phyloP scores from a whole-genome alignment of 1,140 invertebrate genomes.

The Drosophila pseudoobscura region DNA sequence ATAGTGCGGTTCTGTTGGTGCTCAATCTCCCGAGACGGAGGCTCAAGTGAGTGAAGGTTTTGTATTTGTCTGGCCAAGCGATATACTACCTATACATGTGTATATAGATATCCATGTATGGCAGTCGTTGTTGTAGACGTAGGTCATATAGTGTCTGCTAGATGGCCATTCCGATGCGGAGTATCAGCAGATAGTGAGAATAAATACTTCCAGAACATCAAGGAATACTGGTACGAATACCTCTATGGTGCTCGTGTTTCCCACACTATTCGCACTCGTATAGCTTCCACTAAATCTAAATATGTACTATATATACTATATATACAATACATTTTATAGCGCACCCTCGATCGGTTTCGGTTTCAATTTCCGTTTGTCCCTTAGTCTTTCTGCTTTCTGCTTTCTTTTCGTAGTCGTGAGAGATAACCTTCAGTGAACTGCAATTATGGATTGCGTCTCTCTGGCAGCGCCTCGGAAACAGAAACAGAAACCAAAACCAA shows the following conservation, averaged over 20 bases:
- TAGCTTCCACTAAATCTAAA: neutral
- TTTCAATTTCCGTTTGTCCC: slow-evolving; percentile 17
- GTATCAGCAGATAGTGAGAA: no score
- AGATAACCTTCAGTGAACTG: slow-evolving; percentile 27
- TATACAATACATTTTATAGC: neutral
- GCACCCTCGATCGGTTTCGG: slow-evolving; percentile 25
- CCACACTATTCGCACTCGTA: no score
- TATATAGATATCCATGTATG: no score
- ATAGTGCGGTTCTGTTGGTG: slow-evolving; percentile 10
- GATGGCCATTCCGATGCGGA: no score
- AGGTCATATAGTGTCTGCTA: no score
- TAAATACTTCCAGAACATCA: no score
- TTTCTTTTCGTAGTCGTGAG: neutral
- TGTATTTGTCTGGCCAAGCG: neutral
- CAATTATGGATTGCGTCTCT: slow-evolving; percentile 18
- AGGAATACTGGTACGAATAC: no score
- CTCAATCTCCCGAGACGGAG: slow-evolving; percentile 5
- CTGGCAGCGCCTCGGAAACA: slow-evolving; percentile 35
- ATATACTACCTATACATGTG: no score
- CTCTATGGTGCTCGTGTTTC: no score
- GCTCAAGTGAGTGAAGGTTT: neutral
- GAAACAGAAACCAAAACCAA: neutral
- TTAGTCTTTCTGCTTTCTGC: neutral
- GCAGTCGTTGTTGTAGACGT: no score
- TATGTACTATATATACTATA: slow-evolving; percentile 2